Percentiles rank a stretch among this genome's conserved stretches.
phyloP scores from a whole-genome alignment of 2,113 vertebrate genomes.

The Oreotrochilus melanogaster region DNA sequence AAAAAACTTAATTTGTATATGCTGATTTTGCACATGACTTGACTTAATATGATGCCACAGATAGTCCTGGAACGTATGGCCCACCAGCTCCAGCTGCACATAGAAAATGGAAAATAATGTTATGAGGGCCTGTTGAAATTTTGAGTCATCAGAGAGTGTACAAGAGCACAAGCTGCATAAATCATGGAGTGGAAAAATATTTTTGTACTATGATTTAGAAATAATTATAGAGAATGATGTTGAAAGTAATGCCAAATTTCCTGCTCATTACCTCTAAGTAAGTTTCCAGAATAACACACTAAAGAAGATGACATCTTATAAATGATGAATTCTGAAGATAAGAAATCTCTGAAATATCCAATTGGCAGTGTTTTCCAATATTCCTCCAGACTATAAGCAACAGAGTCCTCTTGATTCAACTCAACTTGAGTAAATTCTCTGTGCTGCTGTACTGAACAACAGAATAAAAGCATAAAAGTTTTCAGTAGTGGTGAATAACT shows the following conservation, averaged over 20 bases:
- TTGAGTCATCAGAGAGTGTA: conserved; percentile 60
- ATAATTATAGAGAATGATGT: conserved; percentile 57
- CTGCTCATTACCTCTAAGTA: conserved; percentile 61
- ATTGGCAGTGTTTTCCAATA: conserved; percentile 39
- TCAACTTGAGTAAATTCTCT: neutral
- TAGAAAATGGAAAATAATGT: conserved; percentile 25
- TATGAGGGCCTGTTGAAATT: conserved; percentile 50
- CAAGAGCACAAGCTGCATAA: conserved; percentile 56
- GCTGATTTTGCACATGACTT: conserved; percentile 2
- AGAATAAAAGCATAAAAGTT: neutral
- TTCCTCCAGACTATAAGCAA: neutral
- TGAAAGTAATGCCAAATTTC: conserved; percentile 64
- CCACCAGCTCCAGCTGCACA: conserved; percentile 44
- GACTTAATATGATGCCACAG: neutral
- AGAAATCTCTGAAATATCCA: conserved; percentile 28
- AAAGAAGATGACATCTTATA: conserved; percentile 43
- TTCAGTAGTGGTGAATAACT: neutral
- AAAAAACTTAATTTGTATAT: neutral
- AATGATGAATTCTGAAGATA: conserved; percentile 40
- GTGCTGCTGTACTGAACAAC: neutral
- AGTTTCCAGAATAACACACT: conserved; percentile 51
- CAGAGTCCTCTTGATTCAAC: neutral
- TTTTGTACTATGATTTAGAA: conserved; percentile 61
- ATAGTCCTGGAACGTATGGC: neutral
- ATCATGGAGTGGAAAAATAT: conserved; percentile 58